A percentile compares a stretch with the other conserved stretches of the same genome.
These are phyloP conservation scores for Procambarus virginalis DNA, from an alignment of 1,140 invertebrate genomes.

Conservation along the genomic window DNA sequence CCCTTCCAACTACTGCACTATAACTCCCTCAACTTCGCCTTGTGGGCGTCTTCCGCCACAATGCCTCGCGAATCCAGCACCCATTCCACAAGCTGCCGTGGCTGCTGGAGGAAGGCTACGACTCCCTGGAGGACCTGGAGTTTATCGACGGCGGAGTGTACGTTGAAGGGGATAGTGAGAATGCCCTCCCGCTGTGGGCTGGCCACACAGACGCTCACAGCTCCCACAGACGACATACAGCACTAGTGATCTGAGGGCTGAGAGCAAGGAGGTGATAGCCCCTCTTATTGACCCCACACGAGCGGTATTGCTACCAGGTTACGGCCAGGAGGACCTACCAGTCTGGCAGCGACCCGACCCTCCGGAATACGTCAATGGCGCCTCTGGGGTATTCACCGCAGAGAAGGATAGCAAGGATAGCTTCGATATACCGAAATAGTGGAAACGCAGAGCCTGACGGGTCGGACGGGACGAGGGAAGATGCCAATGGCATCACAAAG, in stretches of 20 bases:
- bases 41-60: neutral
- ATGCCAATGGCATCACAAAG: neutral
- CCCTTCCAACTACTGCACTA: no score
- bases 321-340: slow-evolving; percentile 28
- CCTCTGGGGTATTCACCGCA: neutral
- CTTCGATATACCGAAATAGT: slow-evolving; percentile 20
- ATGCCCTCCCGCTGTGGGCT: slow-evolving; percentile 32
- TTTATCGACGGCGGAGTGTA: slow-evolving; percentile 41
- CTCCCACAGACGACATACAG: no score
- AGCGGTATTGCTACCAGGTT: slow-evolving; percentile 50
- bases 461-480: neutral
- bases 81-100: slow-evolving; percentile 54
- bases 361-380: slow-evolving; percentile 37
- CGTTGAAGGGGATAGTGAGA: neutral
- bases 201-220: no score
- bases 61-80: slow-evolving; percentile 58
- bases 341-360: slow-evolving; percentile 43
- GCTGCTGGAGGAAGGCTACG: slow-evolving; percentile 49
- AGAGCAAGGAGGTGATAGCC: no score
- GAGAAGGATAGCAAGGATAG: neutral
- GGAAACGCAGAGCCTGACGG: slow-evolving; percentile 1
- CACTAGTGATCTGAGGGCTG: no score
- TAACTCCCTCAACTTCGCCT: no score
- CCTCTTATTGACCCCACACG: slow-evolving; percentile 19
- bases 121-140: slow-evolving; percentile 43